phyloP scores from a whole-genome alignment of 1,140 invertebrate genomes.

The Cyrtorhinus lividipennis region DNA sequence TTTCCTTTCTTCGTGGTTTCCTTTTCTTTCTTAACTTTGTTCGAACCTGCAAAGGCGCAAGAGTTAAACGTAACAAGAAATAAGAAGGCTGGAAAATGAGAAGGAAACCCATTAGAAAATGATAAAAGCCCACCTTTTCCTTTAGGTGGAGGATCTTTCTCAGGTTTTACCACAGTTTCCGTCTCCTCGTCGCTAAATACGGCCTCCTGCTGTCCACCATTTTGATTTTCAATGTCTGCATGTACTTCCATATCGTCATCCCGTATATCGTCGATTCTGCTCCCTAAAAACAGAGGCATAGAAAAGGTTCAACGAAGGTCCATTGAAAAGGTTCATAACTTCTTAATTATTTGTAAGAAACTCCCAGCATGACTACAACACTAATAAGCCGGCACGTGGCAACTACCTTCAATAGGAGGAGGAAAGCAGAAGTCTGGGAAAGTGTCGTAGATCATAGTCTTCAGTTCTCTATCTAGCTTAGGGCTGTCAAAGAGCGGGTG shows the following conservation, averaged over 20 bases:
- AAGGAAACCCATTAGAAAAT: not conserved
- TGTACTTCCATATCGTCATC: slow-evolving; percentile 34
- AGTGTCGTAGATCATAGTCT: slow-evolving; percentile 70
- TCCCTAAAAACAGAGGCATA: slow-evolving; percentile 25
- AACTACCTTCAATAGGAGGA: slow-evolving; percentile 28
- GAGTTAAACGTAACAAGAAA: not conserved
- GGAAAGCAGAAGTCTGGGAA: slow-evolving; percentile 80
- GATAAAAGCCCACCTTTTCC: not conserved
- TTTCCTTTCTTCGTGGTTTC: slow-evolving; percentile 29
- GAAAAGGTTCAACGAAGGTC: too few relatives aligned
- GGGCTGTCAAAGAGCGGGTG: slow-evolving; percentile 84
- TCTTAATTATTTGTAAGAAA: too few relatives aligned
- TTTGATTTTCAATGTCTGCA: slow-evolving; percentile 32
- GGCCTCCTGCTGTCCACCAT: slow-evolving; percentile 44
- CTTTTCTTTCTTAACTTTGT: slow-evolving; percentile 25
- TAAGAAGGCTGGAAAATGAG: not conserved
- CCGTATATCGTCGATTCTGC: slow-evolving; percentile 38
- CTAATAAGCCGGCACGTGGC: too few relatives aligned
- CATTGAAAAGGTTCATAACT: too few relatives aligned
- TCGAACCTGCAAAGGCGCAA: not conserved
- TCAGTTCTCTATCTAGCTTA: slow-evolving; percentile 78
- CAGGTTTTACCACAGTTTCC: slow-evolving; percentile 32
- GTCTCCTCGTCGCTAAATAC: slow-evolving; percentile 69
- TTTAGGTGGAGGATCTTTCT: not conserved
- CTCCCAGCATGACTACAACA: too few relatives aligned